Percentiles rank a stretch among this genome's conserved stretches.
These are phyloP conservation scores for Nothobranchius furzeri DNA, from an alignment of 2,113 vertebrate species.

Conservation along the genomic window DNA sequence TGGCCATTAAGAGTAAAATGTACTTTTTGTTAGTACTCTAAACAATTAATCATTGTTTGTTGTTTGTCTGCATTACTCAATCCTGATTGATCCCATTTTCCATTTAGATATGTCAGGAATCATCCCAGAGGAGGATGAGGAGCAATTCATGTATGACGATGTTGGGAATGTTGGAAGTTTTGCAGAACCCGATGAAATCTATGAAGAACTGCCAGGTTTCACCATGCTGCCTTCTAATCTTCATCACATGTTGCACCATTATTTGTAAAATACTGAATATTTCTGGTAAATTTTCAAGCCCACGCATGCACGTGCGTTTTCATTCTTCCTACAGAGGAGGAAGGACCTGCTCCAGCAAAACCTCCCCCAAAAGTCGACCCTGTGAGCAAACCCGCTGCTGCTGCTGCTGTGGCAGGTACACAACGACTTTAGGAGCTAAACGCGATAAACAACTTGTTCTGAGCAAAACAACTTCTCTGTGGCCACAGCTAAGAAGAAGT, in stretches of 20 bases:
- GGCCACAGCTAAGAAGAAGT: constrained; percentile 33
- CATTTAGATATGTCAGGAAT: constrained; percentile 75
- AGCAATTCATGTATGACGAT: constrained; percentile 85
- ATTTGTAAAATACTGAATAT: neutral
- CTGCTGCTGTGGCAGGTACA: constrained; percentile 59
- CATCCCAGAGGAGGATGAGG: constrained; percentile 86
- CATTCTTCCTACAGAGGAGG: constrained; percentile 62
- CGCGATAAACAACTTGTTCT: neutral
- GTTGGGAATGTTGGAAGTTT: constrained; percentile 59
- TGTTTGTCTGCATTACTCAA: no score
- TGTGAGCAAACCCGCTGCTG: constrained; percentile 51
- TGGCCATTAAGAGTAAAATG: no score
- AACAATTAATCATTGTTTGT: no score
- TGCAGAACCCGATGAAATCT: constrained; percentile 62
- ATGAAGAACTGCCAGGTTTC: constrained; percentile 91
- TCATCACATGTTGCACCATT: neutral
- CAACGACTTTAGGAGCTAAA: neutral
- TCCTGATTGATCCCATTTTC: no score
- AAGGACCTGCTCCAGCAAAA: constrained; percentile 43
- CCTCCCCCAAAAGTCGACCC: constrained; percentile 51
- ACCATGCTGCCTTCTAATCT: neutral
- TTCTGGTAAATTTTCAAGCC: neutral
- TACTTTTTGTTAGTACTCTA: no score
- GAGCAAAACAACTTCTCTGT: neutral
- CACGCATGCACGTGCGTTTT: neutral